Evolutionary conservation across 2,888 invertebrate genomes (phyloP), one percentile per base, ranked within the genome.

Genomic region (Drosophila algonquin): DNA sequence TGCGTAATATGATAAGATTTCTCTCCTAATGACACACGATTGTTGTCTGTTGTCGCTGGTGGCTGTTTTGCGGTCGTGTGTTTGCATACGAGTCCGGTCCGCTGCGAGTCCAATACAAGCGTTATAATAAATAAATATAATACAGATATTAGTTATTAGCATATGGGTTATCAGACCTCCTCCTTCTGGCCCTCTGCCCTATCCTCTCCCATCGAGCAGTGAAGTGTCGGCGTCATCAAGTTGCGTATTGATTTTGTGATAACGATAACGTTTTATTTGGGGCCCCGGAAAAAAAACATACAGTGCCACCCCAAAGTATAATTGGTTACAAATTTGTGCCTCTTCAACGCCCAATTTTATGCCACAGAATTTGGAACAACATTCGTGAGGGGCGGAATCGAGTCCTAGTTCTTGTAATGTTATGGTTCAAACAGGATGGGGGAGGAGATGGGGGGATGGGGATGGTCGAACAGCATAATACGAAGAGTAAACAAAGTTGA

Each of bases 91-190:
- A 52, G 63, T 56, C 67, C 75, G 51, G 63, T 56, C 67, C 75
- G 51, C n/a, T n/a, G n/a, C n/a, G n/a, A n/a, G n/a, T n/a, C n/a
- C n/a, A n/a, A n/a, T 70, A 84, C 72, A 84, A 74, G 81, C 83
- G 80, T n/a, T 40, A n/a, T n/a, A 40, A 83, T 86, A 88, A 81
- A 87, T 86, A 88, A 78, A 83, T 86, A 83, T 88, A 86, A 86
- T 88, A 78, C 76, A 73, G 82, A 86, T 88, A 83, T 83, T 83
- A 80, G 83, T 76, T 88, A 80, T 83, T 88, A 88, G 89, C 83
- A 80, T 88, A 80, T 83, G 89, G 87, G 65, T 76, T 82, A 83
- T 83, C 80, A 57, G 56, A 24, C 56, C 62, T 56, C 52, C 73
- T 56, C n/a, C 48, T 18, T 18, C 48, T 18, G 35, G 30, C 30